Evolutionary conservation across 2,113 vertebrate genomes (phyloP).

Genomic region (Sander vitreus): DNA sequence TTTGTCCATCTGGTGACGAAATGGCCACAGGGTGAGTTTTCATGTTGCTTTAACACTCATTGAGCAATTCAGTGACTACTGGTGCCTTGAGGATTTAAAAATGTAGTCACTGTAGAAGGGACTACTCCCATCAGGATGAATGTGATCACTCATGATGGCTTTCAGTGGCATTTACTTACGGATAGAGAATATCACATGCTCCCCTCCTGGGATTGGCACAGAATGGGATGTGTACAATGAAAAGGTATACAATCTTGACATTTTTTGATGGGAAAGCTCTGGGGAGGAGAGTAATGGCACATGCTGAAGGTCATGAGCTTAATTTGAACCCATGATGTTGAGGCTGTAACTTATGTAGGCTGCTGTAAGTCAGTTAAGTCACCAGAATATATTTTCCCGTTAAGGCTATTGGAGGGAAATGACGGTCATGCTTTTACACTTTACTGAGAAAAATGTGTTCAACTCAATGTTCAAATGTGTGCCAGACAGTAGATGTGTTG

Average conservation of each 20-base stretch:
- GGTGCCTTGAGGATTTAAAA: slow-evolving; percentile 8
- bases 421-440: background rate
- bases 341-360: background rate
- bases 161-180: slow-evolving; percentile 57
- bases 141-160: slow-evolving; percentile 25
- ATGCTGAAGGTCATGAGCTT: slow-evolving; percentile 38
- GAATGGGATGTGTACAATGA: slow-evolving; percentile 1
- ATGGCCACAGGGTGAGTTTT: slow-evolving; percentile 17
- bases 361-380: background rate
- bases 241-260: slow-evolving; percentile 12
- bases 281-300: slow-evolving; percentile 23
- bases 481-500: background rate
- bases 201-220: background rate
- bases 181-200: slow-evolving; percentile 23
- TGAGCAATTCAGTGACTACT: slow-evolving; percentile 30
- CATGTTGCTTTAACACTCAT: slow-evolving; percentile 22
- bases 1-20: slow-evolving; percentile 18
- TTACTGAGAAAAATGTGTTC: background rate
- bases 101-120: background rate
- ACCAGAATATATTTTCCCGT: slow-evolving; percentile 1
- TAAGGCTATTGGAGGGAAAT: background rate
- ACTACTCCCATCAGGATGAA: slow-evolving; percentile 30
- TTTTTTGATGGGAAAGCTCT: slow-evolving; percentile 22
- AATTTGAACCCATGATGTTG: background rate
- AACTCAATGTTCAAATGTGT: background rate